Evolutionary conservation across 2,113 vertebrate species (phyloP), one percentile per base, ranked within the genome.

Genomic region (Amia ocellicauda): DNA sequence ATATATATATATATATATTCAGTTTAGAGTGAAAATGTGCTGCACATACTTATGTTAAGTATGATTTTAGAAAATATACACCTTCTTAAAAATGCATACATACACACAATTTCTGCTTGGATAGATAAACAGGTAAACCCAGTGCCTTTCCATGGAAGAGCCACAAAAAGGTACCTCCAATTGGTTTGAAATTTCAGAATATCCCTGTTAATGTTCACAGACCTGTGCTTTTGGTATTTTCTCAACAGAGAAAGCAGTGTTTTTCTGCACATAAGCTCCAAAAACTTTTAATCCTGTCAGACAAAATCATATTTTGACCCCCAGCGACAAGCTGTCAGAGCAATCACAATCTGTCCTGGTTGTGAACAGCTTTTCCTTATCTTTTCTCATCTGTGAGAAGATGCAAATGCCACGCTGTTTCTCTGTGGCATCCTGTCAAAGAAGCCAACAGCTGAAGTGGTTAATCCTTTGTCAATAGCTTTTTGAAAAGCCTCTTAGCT

Each of bases 1-100:
- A n/a, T 53, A 53, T 53, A 53, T 53, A 53, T 53, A 53, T 53
- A 53, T 53, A 53, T n/a, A n/a, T n/a, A n/a, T n/a, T n/a, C n/a
- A n/a, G n/a, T n/a, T n/a, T n/a, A n/a, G n/a, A n/a, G n/a, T 53
- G 16, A 8, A 53, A n/a, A n/a, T n/a, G n/a, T n/a, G n/a, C n/a
- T n/a, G n/a, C n/a, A n/a, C n/a, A n/a, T n/a, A n/a, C n/a, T n/a
- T n/a, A n/a, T n/a, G n/a, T n/a, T n/a, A n/a, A n/a, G n/a, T n/a
- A n/a, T n/a, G n/a, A n/a, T n/a, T n/a, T n/a, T n/a, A n/a, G n/a
- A n/a, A n/a, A n/a, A n/a, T n/a, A n/a, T n/a, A n/a, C n/a, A n/a
- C n/a, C n/a, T n/a, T n/a, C n/a, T n/a, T n/a, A n/a, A n/a, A n/a
- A n/a, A n/a, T n/a, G n/a, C n/a, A n/a, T n/a, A n/a, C n/a, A n/a